These are phyloP conservation scores for Perognathus longimembris DNA, from an alignment of 2,113 vertebrate genomes.

Conservation along the genomic window DNA sequence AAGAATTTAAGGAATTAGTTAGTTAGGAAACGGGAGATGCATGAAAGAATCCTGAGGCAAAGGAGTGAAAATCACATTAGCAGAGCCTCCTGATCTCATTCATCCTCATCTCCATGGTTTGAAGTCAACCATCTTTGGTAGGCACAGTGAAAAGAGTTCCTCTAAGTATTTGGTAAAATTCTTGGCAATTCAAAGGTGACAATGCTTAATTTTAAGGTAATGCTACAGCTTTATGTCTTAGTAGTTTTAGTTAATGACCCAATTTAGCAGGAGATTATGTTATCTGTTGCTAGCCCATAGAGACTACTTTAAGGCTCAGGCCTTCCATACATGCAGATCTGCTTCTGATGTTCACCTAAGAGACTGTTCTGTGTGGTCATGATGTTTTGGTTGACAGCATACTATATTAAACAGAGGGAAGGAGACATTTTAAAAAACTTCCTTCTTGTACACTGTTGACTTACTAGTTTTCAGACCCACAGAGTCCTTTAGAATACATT, in stretches of 20 bases:
- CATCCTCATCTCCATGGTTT: not conserved
- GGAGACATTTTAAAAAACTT: constrained; percentile 60
- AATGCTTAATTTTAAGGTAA: constrained; percentile 86
- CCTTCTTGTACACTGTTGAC: constrained; percentile 74
- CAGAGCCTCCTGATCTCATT: not conserved
- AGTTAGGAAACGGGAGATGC: not conserved
- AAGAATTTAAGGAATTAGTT: not conserved
- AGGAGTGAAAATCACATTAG: not conserved
- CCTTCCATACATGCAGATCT: constrained; percentile 37
- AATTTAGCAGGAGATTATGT: constrained; percentile 84
- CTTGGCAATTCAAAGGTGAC: constrained; percentile 85
- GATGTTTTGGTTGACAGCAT: constrained; percentile 39
- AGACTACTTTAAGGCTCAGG: constrained; percentile 79
- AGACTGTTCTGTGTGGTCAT: constrained; percentile 36
- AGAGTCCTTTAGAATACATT: constrained; percentile 73
- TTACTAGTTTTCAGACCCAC: constrained; percentile 78
- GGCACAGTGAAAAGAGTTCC: constrained; percentile 76
- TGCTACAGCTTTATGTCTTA: constrained; percentile 84
- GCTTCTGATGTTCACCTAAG: constrained; percentile 49
- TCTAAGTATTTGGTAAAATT: constrained; percentile 84
- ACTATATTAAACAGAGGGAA: constrained; percentile 77
- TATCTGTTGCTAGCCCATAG: constrained; percentile 75
- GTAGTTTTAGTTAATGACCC: constrained; percentile 86
- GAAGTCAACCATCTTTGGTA: not conserved
- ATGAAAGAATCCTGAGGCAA: not conserved